Evolutionary conservation across 1,140 invertebrate genomes (phyloP), one percentile per base, ranked within the genome.

Genomic region (Armadillidium nasatum): DNA sequence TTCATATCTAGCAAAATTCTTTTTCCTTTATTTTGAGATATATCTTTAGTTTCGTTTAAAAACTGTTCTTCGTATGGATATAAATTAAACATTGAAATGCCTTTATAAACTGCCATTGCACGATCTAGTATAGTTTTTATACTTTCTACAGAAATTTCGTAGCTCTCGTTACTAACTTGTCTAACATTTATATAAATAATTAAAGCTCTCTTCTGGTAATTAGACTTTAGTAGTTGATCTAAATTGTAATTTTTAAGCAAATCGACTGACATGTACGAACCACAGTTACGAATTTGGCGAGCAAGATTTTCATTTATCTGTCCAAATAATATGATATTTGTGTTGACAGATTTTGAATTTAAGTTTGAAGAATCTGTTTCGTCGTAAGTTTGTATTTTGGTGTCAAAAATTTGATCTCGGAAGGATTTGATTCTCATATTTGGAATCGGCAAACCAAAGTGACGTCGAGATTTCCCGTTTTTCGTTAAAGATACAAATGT

Each of bases 181-280:
- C 23, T 78, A 19, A 80, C 60, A 44, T 80, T 80, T 21, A 80
- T 43, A 45, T 78, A 80, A 4, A 80, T 45, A 2, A 80, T 72
- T 19, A 80, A 68, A 44, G 76, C 76, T 13, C 79, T 75, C 54
- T 76, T 76, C 10, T 69, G 7, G n/a, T 75, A 66, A 50, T 67
- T 60, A 67, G 77, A 72, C 33, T n/a, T 60, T 7, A 75, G 15
- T 6, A 80, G 60, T 7, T 78, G 74, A 22, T 44, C 73, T 45
- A 80, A 44, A 60, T 72, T 78, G 33, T 78, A 78, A 44, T 76
- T 75, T 11, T 76, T 73, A 21, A 72, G 71, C 33, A 80, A 60
- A 72, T 80, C 72, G 15, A 80, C 46, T 11, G 68, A 70, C 10
- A 69, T 66, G 22, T 80, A 69, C 6, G 66, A 44, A 19, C 76